These are phyloP conservation scores for Enteromius trimaculatus DNA, from an alignment of 2,797 vertebrate species.

Conservation along the genomic window DNA sequence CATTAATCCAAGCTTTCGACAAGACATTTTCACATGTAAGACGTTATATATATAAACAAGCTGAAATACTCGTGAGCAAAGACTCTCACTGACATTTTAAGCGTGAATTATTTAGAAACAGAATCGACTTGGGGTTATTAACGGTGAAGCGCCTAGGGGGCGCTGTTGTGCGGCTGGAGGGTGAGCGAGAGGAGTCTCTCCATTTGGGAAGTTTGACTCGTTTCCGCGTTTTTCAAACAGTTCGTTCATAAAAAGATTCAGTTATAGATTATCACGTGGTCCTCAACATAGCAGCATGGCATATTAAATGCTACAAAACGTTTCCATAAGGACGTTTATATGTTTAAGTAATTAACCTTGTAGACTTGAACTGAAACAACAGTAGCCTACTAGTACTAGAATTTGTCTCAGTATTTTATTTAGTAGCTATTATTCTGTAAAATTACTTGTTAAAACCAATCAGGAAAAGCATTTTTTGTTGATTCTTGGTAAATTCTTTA, in stretches of 20 bases:
- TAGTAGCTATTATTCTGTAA: neutral
- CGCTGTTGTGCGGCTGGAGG: constrained; percentile 49
- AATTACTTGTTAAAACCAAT: neutral
- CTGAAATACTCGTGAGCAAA: neutral
- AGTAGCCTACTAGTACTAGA: neutral
- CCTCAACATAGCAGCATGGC: neutral
- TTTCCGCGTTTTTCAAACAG: neutral
- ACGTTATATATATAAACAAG: neutral
- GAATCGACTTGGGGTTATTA: neutral
- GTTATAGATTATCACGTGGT: neutral
- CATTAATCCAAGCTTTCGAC: neutral
- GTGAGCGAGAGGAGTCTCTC: neutral
- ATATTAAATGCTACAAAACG: neutral
- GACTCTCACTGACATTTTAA: constrained; percentile 6
- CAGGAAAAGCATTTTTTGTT: constrained; percentile 4
- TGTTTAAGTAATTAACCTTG: neutral
- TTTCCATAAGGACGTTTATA: neutral
- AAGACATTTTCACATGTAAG: neutral
- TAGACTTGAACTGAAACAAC: neutral
- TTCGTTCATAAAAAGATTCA: neutral
- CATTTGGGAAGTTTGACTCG: neutral
- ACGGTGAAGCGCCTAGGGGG: constrained; percentile 41
- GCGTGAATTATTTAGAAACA: neutral
- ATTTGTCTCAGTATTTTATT: neutral
- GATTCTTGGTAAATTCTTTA: neutral